phyloP scores from a whole-genome alignment of 1,140 invertebrate species.

The Papilio polyxenes region DNA sequence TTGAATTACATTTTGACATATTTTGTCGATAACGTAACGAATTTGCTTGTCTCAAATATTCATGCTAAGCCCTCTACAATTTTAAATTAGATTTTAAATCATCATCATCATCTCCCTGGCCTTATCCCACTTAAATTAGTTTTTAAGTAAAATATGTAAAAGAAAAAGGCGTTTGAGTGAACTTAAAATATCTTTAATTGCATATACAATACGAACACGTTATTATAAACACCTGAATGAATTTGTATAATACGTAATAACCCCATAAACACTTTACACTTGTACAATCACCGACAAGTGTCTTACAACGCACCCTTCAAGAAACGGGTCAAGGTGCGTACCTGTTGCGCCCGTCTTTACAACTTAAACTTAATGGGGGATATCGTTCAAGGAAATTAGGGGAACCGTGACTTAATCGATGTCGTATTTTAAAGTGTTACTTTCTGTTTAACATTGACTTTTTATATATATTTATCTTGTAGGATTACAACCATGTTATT shows the following conservation, averaged over 20 bases:
- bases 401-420: slow-evolving; percentile 44
- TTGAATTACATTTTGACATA: too few relatives aligned
- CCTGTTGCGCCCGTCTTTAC: slow-evolving; percentile 67
- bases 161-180: too few relatives aligned
- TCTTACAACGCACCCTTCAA: slow-evolving; percentile 57
- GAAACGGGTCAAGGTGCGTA: slow-evolving; percentile 68
- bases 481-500: neutral
- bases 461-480: neutral
- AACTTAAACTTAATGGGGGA: slow-evolving; percentile 40
- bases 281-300: slow-evolving; percentile 44
- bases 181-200: neutral
- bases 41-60: too few relatives aligned
- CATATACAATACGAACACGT: neutral
- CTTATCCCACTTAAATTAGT: too few relatives aligned
- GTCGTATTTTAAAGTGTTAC: neutral
- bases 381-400: slow-evolving; percentile 58
- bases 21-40: too few relatives aligned
- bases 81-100: too few relatives aligned
- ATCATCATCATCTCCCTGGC: too few relatives aligned
- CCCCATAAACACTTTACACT: slow-evolving; percentile 28
- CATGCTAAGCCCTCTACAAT: too few relatives aligned
- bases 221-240: neutral
- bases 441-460: slow-evolving; percentile 20
- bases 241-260: slow-evolving; percentile 23
- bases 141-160: too few relatives aligned